phyloP scores from a whole-genome alignment of 1,140 invertebrate genomes.

The Drosophila erecta region DNA sequence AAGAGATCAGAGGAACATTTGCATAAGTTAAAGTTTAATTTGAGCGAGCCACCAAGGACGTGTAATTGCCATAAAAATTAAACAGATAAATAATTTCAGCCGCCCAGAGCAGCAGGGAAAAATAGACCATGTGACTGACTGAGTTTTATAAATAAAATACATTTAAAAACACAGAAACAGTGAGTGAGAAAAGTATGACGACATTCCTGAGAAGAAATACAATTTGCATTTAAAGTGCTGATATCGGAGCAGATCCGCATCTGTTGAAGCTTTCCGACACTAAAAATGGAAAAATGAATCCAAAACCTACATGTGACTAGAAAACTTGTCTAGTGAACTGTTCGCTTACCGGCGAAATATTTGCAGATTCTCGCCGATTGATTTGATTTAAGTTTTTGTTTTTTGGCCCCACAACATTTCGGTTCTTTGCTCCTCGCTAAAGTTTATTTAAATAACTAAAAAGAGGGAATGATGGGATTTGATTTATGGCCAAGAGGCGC shows the following conservation, averaged over 20 bases:
- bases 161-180: conserved; percentile 1
- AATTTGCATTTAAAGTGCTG: not conserved
- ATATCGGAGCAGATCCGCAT: too few relatives aligned
- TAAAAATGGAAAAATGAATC: not conserved
- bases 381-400: conserved; percentile 24
- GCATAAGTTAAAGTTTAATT: conserved; percentile 23
- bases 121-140: conserved; percentile 33
- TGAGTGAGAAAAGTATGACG: not conserved
- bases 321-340: too few relatives aligned
- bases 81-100: conserved; percentile 14
- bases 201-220: not conserved
- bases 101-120: conserved; percentile 3
- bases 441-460: conserved; percentile 34
- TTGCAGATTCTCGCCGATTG: not conserved
- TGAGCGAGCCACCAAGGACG: conserved; percentile 6
- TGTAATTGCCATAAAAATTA: conserved; percentile 39
- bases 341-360: not conserved
- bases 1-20: conserved; percentile 10
- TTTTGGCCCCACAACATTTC: not conserved
- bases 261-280: too few relatives aligned
- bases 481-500: conserved; percentile 44
- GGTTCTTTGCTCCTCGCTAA: conserved; percentile 13
- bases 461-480: conserved; percentile 41
- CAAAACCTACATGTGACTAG: not conserved
- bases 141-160: conserved; percentile 25